Conservation (phyloP, 2,797 vertebrate species). For the Nothura maculosa region DNA sequence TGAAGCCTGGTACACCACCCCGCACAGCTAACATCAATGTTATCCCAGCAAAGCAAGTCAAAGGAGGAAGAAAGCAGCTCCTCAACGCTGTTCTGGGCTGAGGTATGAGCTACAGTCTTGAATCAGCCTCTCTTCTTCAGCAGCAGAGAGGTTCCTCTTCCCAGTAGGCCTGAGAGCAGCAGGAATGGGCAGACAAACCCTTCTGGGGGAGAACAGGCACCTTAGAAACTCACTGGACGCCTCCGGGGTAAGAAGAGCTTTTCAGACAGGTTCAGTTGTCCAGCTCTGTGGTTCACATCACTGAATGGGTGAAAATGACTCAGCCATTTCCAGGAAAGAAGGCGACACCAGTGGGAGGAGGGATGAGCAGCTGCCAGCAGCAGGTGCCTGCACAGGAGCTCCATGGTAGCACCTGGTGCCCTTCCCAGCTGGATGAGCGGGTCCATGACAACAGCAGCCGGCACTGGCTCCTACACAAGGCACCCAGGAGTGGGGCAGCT, state of each 20-base stretch:
- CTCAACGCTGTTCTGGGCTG: not conserved
- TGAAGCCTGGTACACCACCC: not conserved
- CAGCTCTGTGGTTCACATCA: not conserved
- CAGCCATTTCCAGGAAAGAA: not conserved
- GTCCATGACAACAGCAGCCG: not conserved
- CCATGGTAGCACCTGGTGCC: fast-evolving
- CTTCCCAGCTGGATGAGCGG: fast-evolving
- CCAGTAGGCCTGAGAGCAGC: not conserved
- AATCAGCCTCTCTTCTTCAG: not conserved
- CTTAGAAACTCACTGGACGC: not conserved
- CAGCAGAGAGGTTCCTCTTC: not conserved
- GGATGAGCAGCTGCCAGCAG: not conserved
- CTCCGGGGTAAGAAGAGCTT: fast-evolving
- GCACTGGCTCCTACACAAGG: fast-evolving
- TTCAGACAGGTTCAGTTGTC: not conserved
- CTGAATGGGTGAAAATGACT: not conserved
- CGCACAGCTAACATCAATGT: not conserved
- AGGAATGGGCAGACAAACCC: not conserved
- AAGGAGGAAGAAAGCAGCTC: not conserved
- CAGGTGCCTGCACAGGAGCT: not conserved
- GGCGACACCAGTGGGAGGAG: not conserved
- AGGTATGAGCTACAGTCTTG: not conserved
- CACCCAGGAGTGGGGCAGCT: fast-evolving
- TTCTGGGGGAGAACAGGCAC: not conserved
- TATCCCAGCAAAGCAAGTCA: not conserved